A percentile compares a stretch with the other conserved stretches of the same genome.
phyloP scores from a whole-genome alignment of 2,113 vertebrate genomes.

The Podarcis cretensis region DNA sequence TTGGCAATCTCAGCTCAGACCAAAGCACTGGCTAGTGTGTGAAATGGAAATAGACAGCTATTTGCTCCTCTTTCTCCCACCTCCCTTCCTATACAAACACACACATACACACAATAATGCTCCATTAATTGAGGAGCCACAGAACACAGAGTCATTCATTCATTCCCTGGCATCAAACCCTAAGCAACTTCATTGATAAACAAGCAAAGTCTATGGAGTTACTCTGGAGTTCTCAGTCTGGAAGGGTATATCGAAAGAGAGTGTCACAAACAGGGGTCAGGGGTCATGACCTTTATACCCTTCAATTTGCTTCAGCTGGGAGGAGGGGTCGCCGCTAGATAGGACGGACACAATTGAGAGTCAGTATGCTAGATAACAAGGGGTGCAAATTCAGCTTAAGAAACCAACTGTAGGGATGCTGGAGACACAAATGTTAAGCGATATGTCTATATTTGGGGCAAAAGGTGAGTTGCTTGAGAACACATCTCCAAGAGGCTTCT shows the following conservation, averaged over 20 bases:
- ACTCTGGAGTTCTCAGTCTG: conserved; percentile 2
- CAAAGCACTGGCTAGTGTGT: neutral
- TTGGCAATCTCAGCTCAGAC: neutral
- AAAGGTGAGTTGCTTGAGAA: neutral
- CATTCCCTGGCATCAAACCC: neutral
- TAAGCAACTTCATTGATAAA: conserved; percentile 14
- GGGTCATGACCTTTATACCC: conserved; percentile 11
- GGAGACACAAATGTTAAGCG: neutral
- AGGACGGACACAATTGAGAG: neutral
- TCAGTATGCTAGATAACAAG: neutral
- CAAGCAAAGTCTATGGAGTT: conserved; percentile 5
- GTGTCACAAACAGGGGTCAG: conserved; percentile 19
- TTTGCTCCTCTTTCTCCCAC: neutral
- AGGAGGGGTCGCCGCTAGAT: conserved; percentile 2
- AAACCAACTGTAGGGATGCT: fast-evolving
- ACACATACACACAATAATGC: neutral
- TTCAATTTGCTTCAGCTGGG: conserved; percentile 18
- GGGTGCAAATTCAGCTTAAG: neutral
- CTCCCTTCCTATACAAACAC: neutral
- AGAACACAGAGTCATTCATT: neutral
- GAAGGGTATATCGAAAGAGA: neutral
- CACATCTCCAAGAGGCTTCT: fast-evolving
- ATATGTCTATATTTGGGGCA: neutral
- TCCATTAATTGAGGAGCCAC: neutral
- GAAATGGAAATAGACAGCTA: neutral